Base-by-base conservation (phyloP, 1,140 invertebrate genomes). In the Diabrotica undecimpunctata region DNA sequence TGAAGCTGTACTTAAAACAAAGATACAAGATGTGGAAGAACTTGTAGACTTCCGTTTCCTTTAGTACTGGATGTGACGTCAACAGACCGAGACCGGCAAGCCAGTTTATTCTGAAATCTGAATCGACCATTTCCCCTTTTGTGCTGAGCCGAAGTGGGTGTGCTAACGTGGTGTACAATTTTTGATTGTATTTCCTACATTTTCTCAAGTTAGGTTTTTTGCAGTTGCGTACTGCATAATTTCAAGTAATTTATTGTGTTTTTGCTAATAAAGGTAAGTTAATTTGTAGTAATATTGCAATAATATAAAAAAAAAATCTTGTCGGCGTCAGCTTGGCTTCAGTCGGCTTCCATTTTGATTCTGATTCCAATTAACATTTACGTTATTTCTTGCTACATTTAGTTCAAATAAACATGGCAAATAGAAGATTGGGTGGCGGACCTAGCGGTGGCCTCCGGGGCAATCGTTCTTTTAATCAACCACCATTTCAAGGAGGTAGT, bases 381-480 rank as follows among this genome's bases (percentile, higher is more conserved):
- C 51, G n/a, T 61, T 58, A 52, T 69, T 71, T 73, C 64, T 71
- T 72, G 62, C 64, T 70, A 58, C 67, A 68, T 73, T 51, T 73
- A 73, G 72, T 71, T 70, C 54, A 69, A 66, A 68, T 54, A 54
- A 66, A 66, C 71, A 77, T 77, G 74, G 72, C 76, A 61, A 77
- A 77, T 75, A 69, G 76, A 77, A 75, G 77, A 77, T 71, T 74
- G 65, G 70, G 70, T 53, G 70, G 70, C 55, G 70, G 68, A 66
- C 66, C 66, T 65, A 66, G 72, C 60, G 69, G 67, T 61, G 69
- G 66, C 62, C 67, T 67, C 54, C 68, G 72, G 62, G 69, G 70
- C 65, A 70, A 73, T 70, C 75, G 72, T 62, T 69, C 67, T 66
- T 77, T 76, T 74, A 72, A 73, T 71, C 72, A 74, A 39, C 71